Conservation (phyloP, 2,113 vertebrate species). For the Sisor rabdophorus region DNA sequence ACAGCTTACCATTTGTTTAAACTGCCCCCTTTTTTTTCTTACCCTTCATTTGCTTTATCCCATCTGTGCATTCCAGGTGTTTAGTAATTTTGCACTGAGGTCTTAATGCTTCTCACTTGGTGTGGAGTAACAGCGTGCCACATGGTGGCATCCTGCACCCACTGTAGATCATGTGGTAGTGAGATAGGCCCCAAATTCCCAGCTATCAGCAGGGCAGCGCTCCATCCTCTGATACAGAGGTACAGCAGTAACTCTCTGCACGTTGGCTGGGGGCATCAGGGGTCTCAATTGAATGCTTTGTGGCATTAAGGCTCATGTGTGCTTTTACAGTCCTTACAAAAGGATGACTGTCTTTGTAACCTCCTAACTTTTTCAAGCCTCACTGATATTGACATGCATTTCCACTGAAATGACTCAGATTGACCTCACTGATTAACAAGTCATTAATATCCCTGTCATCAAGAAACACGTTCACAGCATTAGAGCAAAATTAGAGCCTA, state of each 20-base stretch:
- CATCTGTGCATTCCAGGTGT: neutral
- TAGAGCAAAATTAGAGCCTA: slow-evolving; percentile 31
- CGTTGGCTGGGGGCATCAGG: slow-evolving; percentile 29
- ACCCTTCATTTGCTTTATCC: slow-evolving; percentile 4
- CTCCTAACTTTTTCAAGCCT: neutral
- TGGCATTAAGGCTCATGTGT: slow-evolving; percentile 11
- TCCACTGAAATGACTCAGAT: neutral
- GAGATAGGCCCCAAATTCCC: slow-evolving; percentile 60
- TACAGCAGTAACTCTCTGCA: slow-evolving; percentile 64
- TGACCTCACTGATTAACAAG: slow-evolving; percentile 4
- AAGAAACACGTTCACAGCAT: slow-evolving; percentile 46
- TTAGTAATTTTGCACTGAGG: slow-evolving; percentile 24
- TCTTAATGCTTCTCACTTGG: slow-evolving; percentile 58
- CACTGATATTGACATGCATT: slow-evolving; percentile 5
- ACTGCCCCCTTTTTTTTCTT: slow-evolving; percentile 2
- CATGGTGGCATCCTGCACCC: slow-evolving; percentile 70
- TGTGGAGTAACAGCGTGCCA: slow-evolving; percentile 67
- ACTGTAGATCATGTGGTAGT: slow-evolving; percentile 59
- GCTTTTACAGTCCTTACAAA: slow-evolving; percentile 1
- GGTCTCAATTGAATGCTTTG: slow-evolving; percentile 29
- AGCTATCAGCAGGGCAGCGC: slow-evolving; percentile 56
- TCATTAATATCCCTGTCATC: slow-evolving; percentile 43
- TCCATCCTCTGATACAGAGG: slow-evolving; percentile 77
- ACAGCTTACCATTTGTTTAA: slow-evolving; percentile 20
- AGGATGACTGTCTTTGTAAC: neutral